Percentiles rank a stretch among this genome's conserved stretches.
phyloP scores from a whole-genome alignment of 2,888 invertebrate genomes.

The Epinotia ramella region DNA sequence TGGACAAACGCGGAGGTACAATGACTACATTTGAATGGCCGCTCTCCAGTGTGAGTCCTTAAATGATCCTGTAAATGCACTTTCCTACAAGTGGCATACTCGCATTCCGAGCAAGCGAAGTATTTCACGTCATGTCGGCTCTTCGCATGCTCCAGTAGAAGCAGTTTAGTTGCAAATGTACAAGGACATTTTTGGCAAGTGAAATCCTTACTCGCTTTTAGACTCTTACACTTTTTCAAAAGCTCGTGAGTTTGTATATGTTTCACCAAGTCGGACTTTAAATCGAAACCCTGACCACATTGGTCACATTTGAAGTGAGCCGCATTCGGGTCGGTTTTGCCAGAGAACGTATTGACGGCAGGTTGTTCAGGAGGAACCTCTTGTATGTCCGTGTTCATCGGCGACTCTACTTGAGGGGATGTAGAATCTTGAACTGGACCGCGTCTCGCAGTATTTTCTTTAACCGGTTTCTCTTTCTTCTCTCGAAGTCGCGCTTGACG shows the following conservation, averaged over 20 bases:
- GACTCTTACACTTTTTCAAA: neutral
- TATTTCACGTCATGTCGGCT: conserved; percentile 10
- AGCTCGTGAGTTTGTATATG: conserved; percentile 16
- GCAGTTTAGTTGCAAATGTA: conserved; percentile 10
- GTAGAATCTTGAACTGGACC: neutral
- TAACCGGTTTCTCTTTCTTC: neutral
- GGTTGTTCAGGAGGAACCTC: neutral
- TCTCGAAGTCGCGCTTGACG: neutral
- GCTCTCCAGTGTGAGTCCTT: conserved; percentile 44
- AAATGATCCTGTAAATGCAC: conserved; percentile 39
- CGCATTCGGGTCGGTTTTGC: neutral
- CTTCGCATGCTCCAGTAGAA: conserved; percentile 23
- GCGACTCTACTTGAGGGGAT: neutral
- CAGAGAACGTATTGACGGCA: neutral
- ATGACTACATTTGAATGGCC: conserved; percentile 43
- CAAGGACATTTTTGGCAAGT: neutral
- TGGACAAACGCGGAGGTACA: conserved; percentile 42
- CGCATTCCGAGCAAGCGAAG: conserved; percentile 7
- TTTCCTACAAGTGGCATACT: neutral
- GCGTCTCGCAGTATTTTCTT: neutral
- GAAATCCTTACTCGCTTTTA: neutral
- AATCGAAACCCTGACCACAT: neutral
- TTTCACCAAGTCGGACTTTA: conserved; percentile 27
- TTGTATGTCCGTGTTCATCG: neutral
- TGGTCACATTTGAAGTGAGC: conserved; percentile 14